Percentiles rank a stretch among this genome's conserved stretches.
phyloP scores from a whole-genome alignment of 2,888 invertebrate genomes.

The Stramonita haemastoma region DNA sequence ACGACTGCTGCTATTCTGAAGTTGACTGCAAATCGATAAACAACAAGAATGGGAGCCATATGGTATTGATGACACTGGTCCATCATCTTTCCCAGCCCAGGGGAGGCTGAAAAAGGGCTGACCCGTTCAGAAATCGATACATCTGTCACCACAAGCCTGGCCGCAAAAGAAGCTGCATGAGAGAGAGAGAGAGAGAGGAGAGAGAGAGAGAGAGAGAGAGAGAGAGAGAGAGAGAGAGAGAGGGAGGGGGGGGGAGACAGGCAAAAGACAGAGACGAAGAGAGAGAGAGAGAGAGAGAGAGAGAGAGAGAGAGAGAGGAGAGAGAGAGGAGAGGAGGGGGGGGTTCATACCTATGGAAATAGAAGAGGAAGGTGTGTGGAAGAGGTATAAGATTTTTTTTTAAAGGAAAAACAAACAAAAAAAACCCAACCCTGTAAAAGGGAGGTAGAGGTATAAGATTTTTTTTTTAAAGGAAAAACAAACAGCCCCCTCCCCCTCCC shows the following conservation, averaged over 20 bases:
- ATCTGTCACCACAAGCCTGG: background rate
- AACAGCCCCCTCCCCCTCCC: no score
- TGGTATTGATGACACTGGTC: conserved; percentile 19
- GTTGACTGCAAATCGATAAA: background rate
- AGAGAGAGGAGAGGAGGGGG: background rate
- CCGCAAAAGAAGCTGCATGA: background rate
- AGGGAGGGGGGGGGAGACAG: background rate
- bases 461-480: no score
- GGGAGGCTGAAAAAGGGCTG: background rate
- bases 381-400: no score
- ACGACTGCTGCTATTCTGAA: background rate
- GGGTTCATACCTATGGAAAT: background rate
- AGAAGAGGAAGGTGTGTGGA: no score
- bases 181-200: background rate
- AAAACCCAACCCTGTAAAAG: no score
- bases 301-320: background rate
- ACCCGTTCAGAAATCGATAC: background rate
- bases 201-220: background rate
- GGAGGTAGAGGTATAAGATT: no score
- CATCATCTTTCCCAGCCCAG: background rate
- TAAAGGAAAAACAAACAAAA: no score
- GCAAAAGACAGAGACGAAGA: background rate
- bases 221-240: background rate
- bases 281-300: background rate
- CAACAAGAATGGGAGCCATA: conserved; percentile 4